Evolutionary conservation across 2,797 vertebrate genomes (phyloP), one percentile per base, ranked within the genome.

Genomic region (Macroramphosus scolopax): DNA sequence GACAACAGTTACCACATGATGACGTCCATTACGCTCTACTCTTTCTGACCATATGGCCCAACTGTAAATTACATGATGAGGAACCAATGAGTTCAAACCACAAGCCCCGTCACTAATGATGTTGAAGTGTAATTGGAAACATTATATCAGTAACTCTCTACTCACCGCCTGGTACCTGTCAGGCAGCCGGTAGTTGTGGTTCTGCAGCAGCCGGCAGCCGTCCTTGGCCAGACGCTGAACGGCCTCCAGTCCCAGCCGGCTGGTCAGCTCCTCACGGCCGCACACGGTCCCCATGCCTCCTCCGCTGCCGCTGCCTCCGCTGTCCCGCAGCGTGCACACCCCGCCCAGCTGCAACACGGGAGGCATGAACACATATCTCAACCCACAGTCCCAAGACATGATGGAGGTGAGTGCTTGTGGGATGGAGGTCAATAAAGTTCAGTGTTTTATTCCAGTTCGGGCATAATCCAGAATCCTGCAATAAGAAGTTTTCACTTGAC

Each of bases 351-450:
- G 96, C 58, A 97, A 87, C 68, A 87, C 91, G 81, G 93, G 93
- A 82, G 95, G 91, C 82, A 97, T 83, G 89, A 97, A 96, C 45
- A 96, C 82, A 82, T 94, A 96, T 89, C 92, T 98, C 86, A 98
- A 88, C 60, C 95, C 95, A 48, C 94, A 98, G 37, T 93, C 93
- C 94, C 93, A 98, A 80, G 94, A 94, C 94, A 98, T 97, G 87
- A 65, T 70, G 36, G 34, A 50, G 30, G 4, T 51, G 35, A 30
- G 24, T n/a, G 10, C 16, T 36, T 20, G 14, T 14, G 6, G 37
- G 48, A 31, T 3, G 8, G 15, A 54, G 25, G 22, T 51, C 35
- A 29, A 16, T 17, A 44, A 28, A 54, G 45, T 37, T 68, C 47
- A 66, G 12, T n/a, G 26, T n/a, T 24, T 18, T 29, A 22, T 22